Evolutionary conservation across 2,888 invertebrate species (phyloP).

Genomic region (Lucinisca nassula): DNA sequence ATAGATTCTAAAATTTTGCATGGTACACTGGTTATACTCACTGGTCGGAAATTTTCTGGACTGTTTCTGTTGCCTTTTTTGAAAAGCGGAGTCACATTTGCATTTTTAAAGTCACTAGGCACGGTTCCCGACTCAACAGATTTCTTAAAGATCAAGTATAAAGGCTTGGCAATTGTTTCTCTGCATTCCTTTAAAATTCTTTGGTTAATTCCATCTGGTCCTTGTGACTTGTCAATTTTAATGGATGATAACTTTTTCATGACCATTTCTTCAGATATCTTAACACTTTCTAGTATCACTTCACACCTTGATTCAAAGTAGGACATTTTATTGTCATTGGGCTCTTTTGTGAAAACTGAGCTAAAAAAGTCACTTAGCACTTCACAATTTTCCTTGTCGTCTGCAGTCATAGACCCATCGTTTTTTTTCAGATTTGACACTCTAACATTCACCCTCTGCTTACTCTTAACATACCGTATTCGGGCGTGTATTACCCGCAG

Average conservation of each 20-base stretch:
- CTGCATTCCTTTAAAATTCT: not conserved
- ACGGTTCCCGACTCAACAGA: not conserved
- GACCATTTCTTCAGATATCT: not conserved
- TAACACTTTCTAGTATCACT: not conserved
- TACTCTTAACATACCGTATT: not conserved
- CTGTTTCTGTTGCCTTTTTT: not conserved
- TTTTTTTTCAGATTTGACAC: not conserved
- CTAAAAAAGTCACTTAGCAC: not conserved
- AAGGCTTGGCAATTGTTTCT: not conserved
- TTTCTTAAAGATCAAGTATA: conserved; percentile 5
- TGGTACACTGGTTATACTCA: not conserved
- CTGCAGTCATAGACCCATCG: not conserved
- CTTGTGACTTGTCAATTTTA: not conserved
- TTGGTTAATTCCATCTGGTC: not conserved
- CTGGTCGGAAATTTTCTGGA: not conserved
- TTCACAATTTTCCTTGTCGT: not conserved
- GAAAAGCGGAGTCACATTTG: not conserved
- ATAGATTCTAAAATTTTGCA: not conserved
- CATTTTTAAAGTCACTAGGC: not conserved
- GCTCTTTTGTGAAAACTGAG: not conserved
- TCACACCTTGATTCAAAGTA: not conserved
- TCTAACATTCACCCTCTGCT: not conserved
- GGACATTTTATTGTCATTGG: not conserved
- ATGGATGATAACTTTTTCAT: not conserved
- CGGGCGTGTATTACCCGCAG: too few species aligned